Conservation (phyloP, 2,797 vertebrate species). For the Pitangus sulphuratus region DNA sequence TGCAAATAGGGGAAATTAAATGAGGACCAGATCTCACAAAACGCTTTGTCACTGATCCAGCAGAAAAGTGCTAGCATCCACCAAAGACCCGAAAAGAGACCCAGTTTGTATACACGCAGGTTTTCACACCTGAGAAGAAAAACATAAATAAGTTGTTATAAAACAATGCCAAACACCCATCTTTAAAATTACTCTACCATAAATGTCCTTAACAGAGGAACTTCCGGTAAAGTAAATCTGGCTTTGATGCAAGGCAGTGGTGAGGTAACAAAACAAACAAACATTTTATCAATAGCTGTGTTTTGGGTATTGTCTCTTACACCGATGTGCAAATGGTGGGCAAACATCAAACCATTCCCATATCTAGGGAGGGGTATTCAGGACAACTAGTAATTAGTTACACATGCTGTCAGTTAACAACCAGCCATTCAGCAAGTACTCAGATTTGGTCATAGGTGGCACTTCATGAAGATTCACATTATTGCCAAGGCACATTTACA, state of each 20-base stretch:
- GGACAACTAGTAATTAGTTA: not conserved
- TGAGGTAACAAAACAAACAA: not conserved
- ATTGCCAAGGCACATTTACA: not conserved
- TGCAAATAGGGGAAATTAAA: slow-evolving; percentile 98
- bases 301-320: not conserved
- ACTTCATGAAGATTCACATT: not conserved
- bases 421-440: not conserved
- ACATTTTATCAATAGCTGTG: not conserved
- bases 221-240: not conserved
- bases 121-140: slow-evolving; percentile 90
- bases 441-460: not conserved
- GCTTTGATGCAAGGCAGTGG: not conserved
- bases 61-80: slow-evolving; percentile 92
- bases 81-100: slow-evolving; percentile 88
- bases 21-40: slow-evolving; percentile 95
- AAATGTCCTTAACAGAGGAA: not conserved
- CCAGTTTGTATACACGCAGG: slow-evolving; percentile 92
- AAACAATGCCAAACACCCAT: not conserved
- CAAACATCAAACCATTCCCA: not conserved
- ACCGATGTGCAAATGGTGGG: not conserved
- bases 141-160: not conserved
- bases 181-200: not conserved
- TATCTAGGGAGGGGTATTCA: not conserved
- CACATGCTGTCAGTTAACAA: not conserved
- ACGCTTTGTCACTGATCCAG: slow-evolving; percentile 95